These are phyloP conservation scores for Egretta garzetta DNA, from an alignment of 2,113 vertebrate genomes.

Conservation along the genomic window DNA sequence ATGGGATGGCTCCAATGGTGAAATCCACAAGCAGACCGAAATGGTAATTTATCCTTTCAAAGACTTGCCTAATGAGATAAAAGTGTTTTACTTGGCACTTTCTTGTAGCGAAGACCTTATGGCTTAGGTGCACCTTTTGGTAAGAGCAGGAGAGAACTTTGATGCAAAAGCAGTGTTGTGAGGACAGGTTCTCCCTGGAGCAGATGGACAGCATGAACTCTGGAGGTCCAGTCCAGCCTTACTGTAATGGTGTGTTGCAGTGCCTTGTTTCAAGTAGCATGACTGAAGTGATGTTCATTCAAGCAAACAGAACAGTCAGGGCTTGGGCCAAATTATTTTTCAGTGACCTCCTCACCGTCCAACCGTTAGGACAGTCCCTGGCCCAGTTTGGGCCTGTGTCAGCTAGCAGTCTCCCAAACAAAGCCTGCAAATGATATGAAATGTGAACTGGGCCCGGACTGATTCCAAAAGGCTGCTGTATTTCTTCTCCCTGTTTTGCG, in stretches of 20 bases:
- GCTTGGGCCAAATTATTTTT: not conserved
- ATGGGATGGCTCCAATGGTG: conserved; percentile 96
- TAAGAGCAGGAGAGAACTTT: not conserved
- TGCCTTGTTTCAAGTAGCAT: not conserved
- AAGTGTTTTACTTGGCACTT: not conserved
- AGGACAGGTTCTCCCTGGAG: not conserved
- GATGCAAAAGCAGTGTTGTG: not conserved
- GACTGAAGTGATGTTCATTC: not conserved
- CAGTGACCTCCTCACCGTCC: accelerated
- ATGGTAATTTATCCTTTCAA: conserved; percentile 80
- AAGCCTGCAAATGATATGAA: not conserved
- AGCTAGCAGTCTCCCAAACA: not conserved
- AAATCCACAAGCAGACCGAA: conserved; percentile 96
- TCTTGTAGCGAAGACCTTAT: not conserved
- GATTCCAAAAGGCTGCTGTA: not conserved
- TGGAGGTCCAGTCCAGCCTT: not conserved
- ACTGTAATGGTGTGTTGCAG: too few species aligned
- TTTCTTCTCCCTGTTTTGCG: not conserved
- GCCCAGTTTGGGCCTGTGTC: not conserved
- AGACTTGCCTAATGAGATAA: not conserved
- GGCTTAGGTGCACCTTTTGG: not conserved
- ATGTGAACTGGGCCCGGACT: not conserved
- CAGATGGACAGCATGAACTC: not conserved
- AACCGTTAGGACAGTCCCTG: not conserved
- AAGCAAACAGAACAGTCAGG: not conserved